Base-by-base conservation (phyloP, 2,797 vertebrate species). In the Sebastes nivosus region DNA sequence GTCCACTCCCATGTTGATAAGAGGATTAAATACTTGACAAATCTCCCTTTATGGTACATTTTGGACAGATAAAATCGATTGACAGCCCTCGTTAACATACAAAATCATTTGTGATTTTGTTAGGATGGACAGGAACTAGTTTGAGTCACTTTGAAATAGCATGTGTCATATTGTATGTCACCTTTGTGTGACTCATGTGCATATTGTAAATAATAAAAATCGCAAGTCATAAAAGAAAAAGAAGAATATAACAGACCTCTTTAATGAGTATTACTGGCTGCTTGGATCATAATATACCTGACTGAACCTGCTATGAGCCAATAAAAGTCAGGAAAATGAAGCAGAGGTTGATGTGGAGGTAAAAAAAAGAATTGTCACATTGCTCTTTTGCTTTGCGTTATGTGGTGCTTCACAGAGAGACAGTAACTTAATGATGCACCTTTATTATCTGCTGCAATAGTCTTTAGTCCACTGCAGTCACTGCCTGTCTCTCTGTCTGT, bases 301-400 rank as follows among this genome's bases (percentile, higher is more conserved):
- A 70, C 5, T 67, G 42, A 69, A 55, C 13, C 46, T 6, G 30
- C 25, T 66, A 13, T n/a, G 20, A n/a, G 68, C 46, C 54, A 25
- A 63, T 63, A 60, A 60, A 30, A 30, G 58, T 59, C 58, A 30
- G 25, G 16, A 30, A 60, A 30, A 30, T 30, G 9, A 30, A 30
- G 16, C 58, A 0, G 58, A 50, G 8, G 29, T 61, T 61, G 29
- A 61, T 61, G 59, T 61, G 59, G 27, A 60, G 58, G 27, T 60
- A 60, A 30, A 42, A 42, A 46, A 46, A 46, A 46, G 8, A 46
- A 46, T 59, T 18, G 58, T 59, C 58, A 59, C 58, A 29, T 59
- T 59, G 27, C 16, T 59, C 16, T 59, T 59, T 30, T 0, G 27
- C 0, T 0, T 59, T 29, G 55, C 4, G 3, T 57, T 20, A 50